phyloP scores from a whole-genome alignment of 2,888 invertebrate species.

The Chymomyza fuscimana region DNA sequence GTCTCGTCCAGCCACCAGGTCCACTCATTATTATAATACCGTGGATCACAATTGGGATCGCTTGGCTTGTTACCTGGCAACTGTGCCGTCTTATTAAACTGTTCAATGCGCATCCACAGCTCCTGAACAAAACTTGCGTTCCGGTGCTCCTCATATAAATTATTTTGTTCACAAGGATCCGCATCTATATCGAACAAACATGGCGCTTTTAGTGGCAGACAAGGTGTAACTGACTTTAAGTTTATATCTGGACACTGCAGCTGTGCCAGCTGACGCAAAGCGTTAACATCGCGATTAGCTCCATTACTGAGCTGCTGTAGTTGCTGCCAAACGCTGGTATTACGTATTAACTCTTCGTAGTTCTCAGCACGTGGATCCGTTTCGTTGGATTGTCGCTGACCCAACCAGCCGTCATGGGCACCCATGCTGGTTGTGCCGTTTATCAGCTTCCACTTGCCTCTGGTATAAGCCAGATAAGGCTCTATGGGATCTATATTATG shows the following conservation, averaged over 20 bases:
- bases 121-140: constrained; percentile 52
- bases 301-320: constrained; percentile 33
- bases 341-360: constrained; percentile 57
- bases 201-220: constrained; percentile 68
- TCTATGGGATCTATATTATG: constrained; percentile 84
- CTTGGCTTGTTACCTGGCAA: constrained; percentile 79
- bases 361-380: constrained; percentile 52
- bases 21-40: constrained; percentile 82
- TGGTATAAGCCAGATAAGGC: constrained; percentile 70
- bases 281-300: constrained; percentile 73
- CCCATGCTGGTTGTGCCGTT: constrained; percentile 73
- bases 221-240: constrained; percentile 40
- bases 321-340: constrained; percentile 63
- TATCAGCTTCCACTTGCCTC: constrained; percentile 74
- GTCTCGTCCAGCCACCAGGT: constrained; percentile 82
- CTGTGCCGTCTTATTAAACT: constrained; percentile 79
- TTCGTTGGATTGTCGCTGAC: constrained; percentile 33
- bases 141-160: constrained; percentile 63
- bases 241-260: constrained; percentile 50
- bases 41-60: constrained; percentile 82
- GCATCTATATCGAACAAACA: constrained; percentile 81
- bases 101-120: constrained; percentile 80
- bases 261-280: constrained; percentile 55
- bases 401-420: constrained; percentile 62
- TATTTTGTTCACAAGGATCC: constrained; percentile 81